A percentile compares a stretch with the other conserved stretches of the same genome.
phyloP scores from a whole-genome alignment of 2,888 invertebrate genomes.

The Drosophila prolongata region DNA sequence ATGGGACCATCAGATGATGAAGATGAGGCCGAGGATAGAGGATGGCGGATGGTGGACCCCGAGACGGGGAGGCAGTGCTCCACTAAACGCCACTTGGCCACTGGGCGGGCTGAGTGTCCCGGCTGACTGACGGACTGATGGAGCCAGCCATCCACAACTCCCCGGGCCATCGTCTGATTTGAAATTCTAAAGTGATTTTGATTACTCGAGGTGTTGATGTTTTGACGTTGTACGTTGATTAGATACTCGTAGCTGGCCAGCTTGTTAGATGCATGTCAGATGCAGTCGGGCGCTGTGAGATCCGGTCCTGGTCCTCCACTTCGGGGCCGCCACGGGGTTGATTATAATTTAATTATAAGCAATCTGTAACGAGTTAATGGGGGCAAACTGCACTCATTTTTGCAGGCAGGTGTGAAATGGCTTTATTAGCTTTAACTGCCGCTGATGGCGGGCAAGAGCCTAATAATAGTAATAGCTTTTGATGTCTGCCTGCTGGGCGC shows the following conservation, averaged over 20 bases:
- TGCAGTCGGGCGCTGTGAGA: constrained; percentile 8
- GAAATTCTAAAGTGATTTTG: constrained; percentile 79
- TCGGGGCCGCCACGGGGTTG: constrained; percentile 58
- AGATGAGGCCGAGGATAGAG: constrained; percentile 26
- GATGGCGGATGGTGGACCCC: constrained; percentile 9
- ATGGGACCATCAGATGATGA: constrained; percentile 33
- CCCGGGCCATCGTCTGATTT: constrained; percentile 72
- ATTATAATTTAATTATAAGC: constrained; percentile 77
- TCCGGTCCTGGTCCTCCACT: constrained; percentile 38
- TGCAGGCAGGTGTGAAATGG: constrained; percentile 75
- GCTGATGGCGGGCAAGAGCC: constrained; percentile 26
- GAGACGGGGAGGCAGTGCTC: constrained; percentile 22
- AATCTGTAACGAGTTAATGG: constrained; percentile 75
- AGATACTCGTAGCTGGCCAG: constrained; percentile 66
- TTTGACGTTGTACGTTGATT: constrained; percentile 78
- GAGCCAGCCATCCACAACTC: constrained; percentile 38
- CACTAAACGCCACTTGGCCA: constrained; percentile 55
- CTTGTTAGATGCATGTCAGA: constrained; percentile 77
- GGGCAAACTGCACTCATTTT: constrained; percentile 59
- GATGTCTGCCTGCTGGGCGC: constrained; percentile 33
- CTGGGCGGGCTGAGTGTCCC: constrained; percentile 45
- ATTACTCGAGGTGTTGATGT: constrained; percentile 79
- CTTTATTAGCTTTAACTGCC: constrained; percentile 66
- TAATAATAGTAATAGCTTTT: constrained; percentile 67
- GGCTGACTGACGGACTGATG: constrained; percentile 38